Percentiles rank a stretch among this genome's conserved stretches.
Conservation (phyloP, 2,888 invertebrate species). For the Anaspis maculata region DNA sequence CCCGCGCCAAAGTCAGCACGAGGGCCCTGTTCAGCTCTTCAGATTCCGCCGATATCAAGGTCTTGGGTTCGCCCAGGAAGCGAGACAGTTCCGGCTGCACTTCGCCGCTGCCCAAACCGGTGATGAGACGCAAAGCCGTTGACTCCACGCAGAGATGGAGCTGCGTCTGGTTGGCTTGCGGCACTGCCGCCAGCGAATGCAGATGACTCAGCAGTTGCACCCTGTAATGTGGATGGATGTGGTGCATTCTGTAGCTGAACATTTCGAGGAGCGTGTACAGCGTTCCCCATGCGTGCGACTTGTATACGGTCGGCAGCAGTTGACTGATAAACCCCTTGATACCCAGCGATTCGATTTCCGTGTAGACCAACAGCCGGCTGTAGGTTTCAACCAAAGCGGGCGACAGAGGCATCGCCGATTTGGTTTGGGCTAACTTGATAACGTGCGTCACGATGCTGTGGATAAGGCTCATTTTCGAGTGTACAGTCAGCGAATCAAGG, state of each 20-base stretch:
- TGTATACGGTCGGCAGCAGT: conserved; percentile 82
- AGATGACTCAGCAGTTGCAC: conserved; percentile 87
- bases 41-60: conserved; percentile 85
- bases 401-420: conserved; percentile 73
- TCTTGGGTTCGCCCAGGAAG: conserved; percentile 85
- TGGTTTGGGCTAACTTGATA: conserved; percentile 81
- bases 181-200: conserved; percentile 83
- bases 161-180: conserved; percentile 92
- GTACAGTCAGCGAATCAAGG: conserved; percentile 87
- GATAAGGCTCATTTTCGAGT: conserved; percentile 80
- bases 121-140: conserved; percentile 39
- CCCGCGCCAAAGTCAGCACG: conserved; percentile 86
- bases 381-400: conserved; percentile 94
- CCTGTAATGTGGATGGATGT: conserved; percentile 92
- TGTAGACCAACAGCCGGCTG: conserved; percentile 85
- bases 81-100: conserved; percentile 89
- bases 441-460: conserved; percentile 77
- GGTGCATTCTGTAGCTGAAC: conserved; percentile 94
- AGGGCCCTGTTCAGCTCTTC: conserved; percentile 90
- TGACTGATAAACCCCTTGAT: conserved; percentile 96
- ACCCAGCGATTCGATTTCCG: conserved; percentile 92
- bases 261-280: conserved; percentile 92
- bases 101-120: conserved; percentile 77
- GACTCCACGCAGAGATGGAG: conserved; percentile 68
- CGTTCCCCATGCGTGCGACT: conserved; percentile 90